Percentiles rank a stretch among this genome's conserved stretches.
These are phyloP conservation scores for Lycorma delicatula DNA, from an alignment of 1,140 invertebrate species.

Conservation along the genomic window DNA sequence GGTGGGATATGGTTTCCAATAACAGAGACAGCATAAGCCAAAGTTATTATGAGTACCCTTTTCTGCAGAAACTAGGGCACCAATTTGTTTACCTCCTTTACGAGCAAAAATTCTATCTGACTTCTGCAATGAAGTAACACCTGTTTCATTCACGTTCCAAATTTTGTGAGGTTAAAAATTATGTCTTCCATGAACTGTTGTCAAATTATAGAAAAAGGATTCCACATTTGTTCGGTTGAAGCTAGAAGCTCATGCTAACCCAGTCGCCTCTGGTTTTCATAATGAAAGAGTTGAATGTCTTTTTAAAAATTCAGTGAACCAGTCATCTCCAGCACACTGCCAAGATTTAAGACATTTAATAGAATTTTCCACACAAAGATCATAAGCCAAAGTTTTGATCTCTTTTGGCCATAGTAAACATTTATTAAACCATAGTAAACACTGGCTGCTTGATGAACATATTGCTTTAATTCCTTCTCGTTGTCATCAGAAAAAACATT, in stretches of 20 bases:
- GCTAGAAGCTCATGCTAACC: constrained; percentile 33
- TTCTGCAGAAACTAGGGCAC: constrained; percentile 32
- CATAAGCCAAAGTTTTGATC: constrained; percentile 16
- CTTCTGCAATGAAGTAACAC: constrained; percentile 34
- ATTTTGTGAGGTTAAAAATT: constrained; percentile 21
- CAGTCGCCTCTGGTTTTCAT: constrained; percentile 38
- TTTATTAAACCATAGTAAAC: background rate
- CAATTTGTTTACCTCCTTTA: constrained; percentile 35
- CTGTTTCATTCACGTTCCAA: constrained; percentile 40
- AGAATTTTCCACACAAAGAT: constrained; percentile 15
- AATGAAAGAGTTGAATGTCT: constrained; percentile 33
- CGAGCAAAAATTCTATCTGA: constrained; percentile 32
- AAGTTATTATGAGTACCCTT: constrained; percentile 34
- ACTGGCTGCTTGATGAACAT: background rate
- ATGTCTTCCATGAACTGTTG: background rate
- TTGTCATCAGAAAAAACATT: background rate
- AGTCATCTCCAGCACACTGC: constrained; percentile 33
- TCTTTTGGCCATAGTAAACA: too few species aligned
- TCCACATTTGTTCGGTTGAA: constrained; percentile 30
- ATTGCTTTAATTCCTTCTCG: background rate
- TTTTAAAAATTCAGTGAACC: constrained; percentile 37
- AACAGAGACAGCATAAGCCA: constrained; percentile 30
- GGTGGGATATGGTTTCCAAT: constrained; percentile 34
- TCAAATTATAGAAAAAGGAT: constrained; percentile 21
- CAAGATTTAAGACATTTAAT: constrained; percentile 16